A percentile compares a stretch with the other conserved stretches of the same genome.
phyloP scores from a whole-genome alignment of 2,113 vertebrate species.

The Zootoca vivipara region DNA sequence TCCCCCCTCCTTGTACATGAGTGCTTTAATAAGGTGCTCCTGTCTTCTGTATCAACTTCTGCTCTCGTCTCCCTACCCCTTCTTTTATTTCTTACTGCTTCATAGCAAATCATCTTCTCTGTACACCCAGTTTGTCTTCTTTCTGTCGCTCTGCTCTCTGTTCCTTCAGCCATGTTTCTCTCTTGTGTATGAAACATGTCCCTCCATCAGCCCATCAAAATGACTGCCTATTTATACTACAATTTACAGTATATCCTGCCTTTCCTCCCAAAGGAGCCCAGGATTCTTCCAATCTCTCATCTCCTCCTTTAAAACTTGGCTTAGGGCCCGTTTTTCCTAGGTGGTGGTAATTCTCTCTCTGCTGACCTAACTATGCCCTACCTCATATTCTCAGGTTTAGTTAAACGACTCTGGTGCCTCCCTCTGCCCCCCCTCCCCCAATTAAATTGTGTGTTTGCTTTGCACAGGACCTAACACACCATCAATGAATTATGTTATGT shows the following conservation, averaged over 20 bases:
- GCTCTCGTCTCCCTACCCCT: not conserved
- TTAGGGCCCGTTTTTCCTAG: not conserved
- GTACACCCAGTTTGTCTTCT: too few species aligned
- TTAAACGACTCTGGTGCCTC: not conserved
- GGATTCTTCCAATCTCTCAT: not conserved
- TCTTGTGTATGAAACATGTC: not conserved
- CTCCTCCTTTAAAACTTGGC: too few species aligned
- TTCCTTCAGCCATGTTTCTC: not conserved
- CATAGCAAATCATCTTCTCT: not conserved
- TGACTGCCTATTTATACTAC: too few species aligned
- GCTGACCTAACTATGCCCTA: not conserved
- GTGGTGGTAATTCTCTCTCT: not conserved
- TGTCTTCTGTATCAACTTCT: not conserved
- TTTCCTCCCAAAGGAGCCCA: too few species aligned
- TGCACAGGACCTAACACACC: not conserved
- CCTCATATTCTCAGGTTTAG: not conserved
- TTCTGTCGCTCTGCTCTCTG: not conserved
- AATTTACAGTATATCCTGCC: too few species aligned
- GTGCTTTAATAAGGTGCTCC: not conserved
- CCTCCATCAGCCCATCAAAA: not conserved
- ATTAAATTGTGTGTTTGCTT: not conserved
- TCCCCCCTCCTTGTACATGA: slow-evolving; percentile 30
- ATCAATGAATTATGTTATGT: not conserved
- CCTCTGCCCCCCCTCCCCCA: not conserved
- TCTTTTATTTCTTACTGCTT: not conserved